Conservation (phyloP, 2,797 vertebrate species). For the Chiroxiphia lanceolata region DNA sequence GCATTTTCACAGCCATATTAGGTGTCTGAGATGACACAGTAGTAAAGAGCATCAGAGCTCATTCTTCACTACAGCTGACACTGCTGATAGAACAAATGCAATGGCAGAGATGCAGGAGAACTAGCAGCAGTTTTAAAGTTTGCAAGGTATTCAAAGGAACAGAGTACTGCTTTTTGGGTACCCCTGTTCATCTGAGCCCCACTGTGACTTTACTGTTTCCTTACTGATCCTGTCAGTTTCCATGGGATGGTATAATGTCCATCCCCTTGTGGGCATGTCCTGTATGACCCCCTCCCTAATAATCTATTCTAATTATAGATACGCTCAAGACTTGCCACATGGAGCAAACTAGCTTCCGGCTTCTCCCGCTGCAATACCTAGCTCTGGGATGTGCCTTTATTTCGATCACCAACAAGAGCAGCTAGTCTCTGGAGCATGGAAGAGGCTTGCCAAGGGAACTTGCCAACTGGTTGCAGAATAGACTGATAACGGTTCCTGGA, state of each 20-base stretch:
- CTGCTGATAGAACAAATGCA: neutral
- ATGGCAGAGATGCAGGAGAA: neutral
- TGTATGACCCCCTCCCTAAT: neutral
- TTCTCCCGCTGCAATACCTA: rapidly evolving
- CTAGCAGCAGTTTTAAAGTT: neutral
- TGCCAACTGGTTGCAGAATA: neutral
- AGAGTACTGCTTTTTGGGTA: neutral
- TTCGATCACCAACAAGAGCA: neutral
- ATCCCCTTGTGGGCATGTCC: neutral
- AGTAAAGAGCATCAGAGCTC: neutral
- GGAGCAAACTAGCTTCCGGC: neutral
- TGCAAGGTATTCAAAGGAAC: neutral
- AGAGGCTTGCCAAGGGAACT: neutral
- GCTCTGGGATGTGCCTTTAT: neutral
- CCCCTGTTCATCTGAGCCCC: neutral
- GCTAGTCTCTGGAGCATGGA: neutral
- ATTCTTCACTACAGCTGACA: neutral
- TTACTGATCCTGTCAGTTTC: neutral
- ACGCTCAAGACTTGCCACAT: neutral
- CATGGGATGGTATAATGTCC: neutral
- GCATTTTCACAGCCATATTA: neutral
- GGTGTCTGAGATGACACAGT: neutral
- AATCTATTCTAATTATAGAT: neutral
- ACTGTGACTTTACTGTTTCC: neutral
- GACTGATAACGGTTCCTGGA: neutral